Base-by-base conservation (phyloP, 2,888 invertebrate species). In the Acanthococcus lagerstroemiae region DNA sequence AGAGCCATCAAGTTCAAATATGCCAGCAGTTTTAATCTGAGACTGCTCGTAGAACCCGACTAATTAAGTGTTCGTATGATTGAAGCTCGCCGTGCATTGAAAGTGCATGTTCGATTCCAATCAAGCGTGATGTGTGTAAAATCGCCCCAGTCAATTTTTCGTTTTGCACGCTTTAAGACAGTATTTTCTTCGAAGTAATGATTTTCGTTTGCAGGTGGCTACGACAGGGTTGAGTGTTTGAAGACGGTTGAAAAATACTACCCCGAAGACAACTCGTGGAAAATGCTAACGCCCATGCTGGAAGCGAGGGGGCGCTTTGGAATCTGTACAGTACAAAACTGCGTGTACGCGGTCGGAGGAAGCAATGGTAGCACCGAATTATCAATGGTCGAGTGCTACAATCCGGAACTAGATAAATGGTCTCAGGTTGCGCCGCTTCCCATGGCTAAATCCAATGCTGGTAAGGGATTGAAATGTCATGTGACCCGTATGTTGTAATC, bases 171-270 rank as follows among this genome's bases (percentile, higher is more conserved):
- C n/a, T n/a, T n/a, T n/a, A n/a, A n/a, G n/a, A n/a, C n/a, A n/a
- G n/a, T n/a, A n/a, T n/a, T n/a, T n/a, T n/a, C n/a, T n/a, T n/a
- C n/a, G n/a, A n/a, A n/a, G n/a, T n/a, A n/a, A n/a, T n/a, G n/a
- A n/a, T n/a, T n/a, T n/a, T n/a, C 15, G 15, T 12, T 55, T 55
- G 7, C 86, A 63, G 63, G 63, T 73, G 87, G 88, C 7, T 91
- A 92, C 78, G 90, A 91, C 78, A 81, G 91, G 70, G 87, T 87
- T 48, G 88, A 90, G 75, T 91, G 90, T 74, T 79, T 92, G 71
- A 82, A 83, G 70, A 81, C 83, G 21, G 87, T 85, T 1, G 90
- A 90, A 77, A 81, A 83, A 52, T 92, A 88, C 78, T 81, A 84
- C 73, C 84, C 88, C 4, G 78, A 78, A 56, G 77, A 76, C 4